Evolutionary conservation across 2,888 invertebrate genomes (phyloP), one percentile per base, ranked within the genome.

Genomic region (Phortica okadai): DNA sequence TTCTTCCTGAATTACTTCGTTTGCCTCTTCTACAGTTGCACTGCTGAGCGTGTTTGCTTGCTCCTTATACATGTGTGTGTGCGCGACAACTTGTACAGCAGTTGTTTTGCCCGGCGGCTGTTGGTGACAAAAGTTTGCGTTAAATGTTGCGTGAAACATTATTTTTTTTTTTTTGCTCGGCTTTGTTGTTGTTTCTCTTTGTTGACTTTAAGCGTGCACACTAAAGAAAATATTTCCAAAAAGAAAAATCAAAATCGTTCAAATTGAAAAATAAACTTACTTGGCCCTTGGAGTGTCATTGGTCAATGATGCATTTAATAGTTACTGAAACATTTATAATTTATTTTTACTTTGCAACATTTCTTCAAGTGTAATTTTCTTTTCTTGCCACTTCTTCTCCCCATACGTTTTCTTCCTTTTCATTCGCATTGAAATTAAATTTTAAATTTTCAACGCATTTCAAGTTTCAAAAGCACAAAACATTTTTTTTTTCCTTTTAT

Each of bases 271-370:
- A 25, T 25, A 62, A 6, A 21, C 14, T 62, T 62, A 4, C 21
- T 80, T 81, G 79, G 76, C 76, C 78, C 76, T 33, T 56, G 69
- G 50, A 14, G 81, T 78, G 75, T 62, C 74, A 74, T 77, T 83
- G 86, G 74, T 82, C 86, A 85, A 85, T 85, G 86, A 79, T 80
- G 86, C 85, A 83, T 83, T 86, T 86, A 86, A 86, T 85, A 77
- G 86, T 82, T 69, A n/a, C 25, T 45, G n/a, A 16, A n/a, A 42
- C 42, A 42, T 42, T 66, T 66, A 14, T 41, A 42, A 42, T 66
- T 44, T 66, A 14, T 69, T 69, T 69, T 21, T 69, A 16, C 25
- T 21, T 14, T 25, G 6, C 25, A 21, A 16, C 21, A 6, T 21
- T 62, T 21, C 62, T 62, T 16, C 25, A 62, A 62, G 16, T 11